Conservation (phyloP, 2,888 invertebrate genomes). For the Dryadula phaetusa region DNA sequence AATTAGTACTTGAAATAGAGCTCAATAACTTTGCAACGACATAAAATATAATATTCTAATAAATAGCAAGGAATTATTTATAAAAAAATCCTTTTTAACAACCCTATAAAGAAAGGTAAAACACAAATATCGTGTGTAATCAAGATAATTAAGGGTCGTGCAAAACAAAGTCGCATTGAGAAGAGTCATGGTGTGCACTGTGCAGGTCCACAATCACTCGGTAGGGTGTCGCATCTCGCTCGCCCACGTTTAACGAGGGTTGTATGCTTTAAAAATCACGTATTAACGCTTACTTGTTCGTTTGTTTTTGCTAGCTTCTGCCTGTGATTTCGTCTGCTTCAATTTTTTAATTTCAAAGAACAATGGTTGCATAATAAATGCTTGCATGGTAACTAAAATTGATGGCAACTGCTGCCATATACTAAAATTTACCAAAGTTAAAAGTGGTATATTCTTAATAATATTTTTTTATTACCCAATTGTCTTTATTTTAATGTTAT, state of each 20-base stretch:
- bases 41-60: background rate
- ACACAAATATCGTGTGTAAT: constrained; percentile 23
- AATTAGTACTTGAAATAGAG: background rate
- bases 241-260: constrained; percentile 62
- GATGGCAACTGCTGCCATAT: too few relatives aligned
- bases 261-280: constrained; percentile 44
- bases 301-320: background rate
- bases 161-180: constrained; percentile 68
- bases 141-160: constrained; percentile 74
- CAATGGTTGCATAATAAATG: too few relatives aligned
- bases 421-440: too few relatives aligned
- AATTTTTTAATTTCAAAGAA: background rate
- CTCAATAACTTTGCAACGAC: background rate
- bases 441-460: too few relatives aligned
- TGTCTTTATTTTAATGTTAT: too few relatives aligned
- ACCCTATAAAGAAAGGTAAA: constrained; percentile 3
- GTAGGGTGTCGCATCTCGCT: constrained; percentile 59
- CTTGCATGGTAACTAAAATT: too few relatives aligned
- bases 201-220: constrained; percentile 56
- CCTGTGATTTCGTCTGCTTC: constrained; percentile 2
- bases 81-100: background rate
- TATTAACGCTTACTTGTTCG: constrained; percentile 7
- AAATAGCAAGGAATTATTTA: background rate
- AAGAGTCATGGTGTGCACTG: constrained; percentile 50
- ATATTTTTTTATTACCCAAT: too few relatives aligned